phyloP scores from a whole-genome alignment of 2,888 invertebrate genomes.

The Micropterix aruncella region DNA sequence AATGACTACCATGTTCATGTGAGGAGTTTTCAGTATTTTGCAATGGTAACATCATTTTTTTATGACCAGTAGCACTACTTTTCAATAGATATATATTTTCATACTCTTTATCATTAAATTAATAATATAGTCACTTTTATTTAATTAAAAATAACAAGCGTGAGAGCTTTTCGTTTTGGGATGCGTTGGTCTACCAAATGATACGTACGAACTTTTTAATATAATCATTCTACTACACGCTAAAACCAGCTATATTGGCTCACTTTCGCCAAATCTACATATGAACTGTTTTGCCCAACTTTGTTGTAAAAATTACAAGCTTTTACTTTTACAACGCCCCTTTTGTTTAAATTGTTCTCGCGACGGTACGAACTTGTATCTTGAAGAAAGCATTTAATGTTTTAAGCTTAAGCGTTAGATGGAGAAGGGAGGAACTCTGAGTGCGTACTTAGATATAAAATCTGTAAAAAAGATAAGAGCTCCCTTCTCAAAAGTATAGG shows the following conservation, averaged over 20 bases:
- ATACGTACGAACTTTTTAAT: neutral
- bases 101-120: neutral
- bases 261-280: neutral
- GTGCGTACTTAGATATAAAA: too few relatives aligned
- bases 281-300: neutral
- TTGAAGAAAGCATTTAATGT: neutral
- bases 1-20: slow-evolving; percentile 9
- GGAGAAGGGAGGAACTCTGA: too few relatives aligned
- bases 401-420: too few relatives aligned
- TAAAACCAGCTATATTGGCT: neutral
- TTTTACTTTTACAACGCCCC: neutral
- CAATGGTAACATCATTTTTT: slow-evolving; percentile 2
- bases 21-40: slow-evolving; percentile 5
- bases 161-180: neutral
- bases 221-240: neutral
- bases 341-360: neutral
- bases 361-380: neutral
- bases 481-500: too few relatives aligned
- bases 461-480: too few relatives aligned
- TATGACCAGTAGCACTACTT: neutral
- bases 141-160: neutral
- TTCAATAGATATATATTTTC: neutral
- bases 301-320: neutral
- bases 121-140: neutral
- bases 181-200: neutral